Base-by-base conservation (phyloP, 2,888 invertebrate genomes). In the Gryllus longicercus region DNA sequence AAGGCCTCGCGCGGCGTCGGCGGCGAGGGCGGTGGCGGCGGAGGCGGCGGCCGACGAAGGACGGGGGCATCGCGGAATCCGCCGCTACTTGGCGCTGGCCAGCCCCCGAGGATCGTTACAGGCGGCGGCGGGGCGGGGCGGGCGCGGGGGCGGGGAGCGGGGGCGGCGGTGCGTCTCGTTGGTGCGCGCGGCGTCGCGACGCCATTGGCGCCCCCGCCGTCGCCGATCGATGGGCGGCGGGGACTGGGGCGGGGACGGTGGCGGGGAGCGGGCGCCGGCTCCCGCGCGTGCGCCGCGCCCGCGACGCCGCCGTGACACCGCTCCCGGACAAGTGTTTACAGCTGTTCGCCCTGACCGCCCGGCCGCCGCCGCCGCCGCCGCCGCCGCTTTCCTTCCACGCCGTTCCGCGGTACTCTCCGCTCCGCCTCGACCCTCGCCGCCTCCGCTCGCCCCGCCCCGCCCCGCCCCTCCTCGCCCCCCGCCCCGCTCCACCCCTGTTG, bases 131-230 rank as follows among this genome's bases (percentile, higher is more conserved):
- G 18, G 12, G 3, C 14, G 16, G 38, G n/a, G n/a, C 63, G n/a
- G 3, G 14, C 1, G 5, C n/a, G 63, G n/a, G 16, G 11, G 5
- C 63, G 63, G 63, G 63, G 16, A 11, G 63, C n/a, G 63, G 63
- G 3, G 63, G 11, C 63, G 63, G 16, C 63, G 63, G n/a, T n/a
- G 63, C 63, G 63, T 63, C 63, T n/a, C 63, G 63, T 63, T 63
- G 63, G 63, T 63, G 63, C 63, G 63, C 63, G 16, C n/a, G 4
- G 63, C 63, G 63, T 63, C 63, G 63, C 63, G 63, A 63, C 63
- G 63, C 63, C 63, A 63, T 63, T 63, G 63, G 63, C 63, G 63
- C 63, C 63, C 63, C 63, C 63, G 14, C 63, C 63, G 63, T n/a
- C 63, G 14, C 63, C 63, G 16, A 63, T 63, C 63, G 63, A 63